phyloP scores from a whole-genome alignment of 23 tunicate genomes.

The Ciona savignyi region DNA sequence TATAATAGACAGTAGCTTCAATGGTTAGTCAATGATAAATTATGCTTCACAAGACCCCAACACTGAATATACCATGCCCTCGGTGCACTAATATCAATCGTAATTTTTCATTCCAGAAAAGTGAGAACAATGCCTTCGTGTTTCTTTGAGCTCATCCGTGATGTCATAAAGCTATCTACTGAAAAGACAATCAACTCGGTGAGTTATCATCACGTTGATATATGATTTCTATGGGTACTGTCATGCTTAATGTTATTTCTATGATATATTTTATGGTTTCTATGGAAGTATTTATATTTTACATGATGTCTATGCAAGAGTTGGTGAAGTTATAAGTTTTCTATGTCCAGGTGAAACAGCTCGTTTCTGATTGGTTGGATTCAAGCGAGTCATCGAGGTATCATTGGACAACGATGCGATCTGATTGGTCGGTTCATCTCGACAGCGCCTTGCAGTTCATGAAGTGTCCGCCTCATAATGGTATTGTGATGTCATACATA shows the following conservation, averaged over 20 bases:
- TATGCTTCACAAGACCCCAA: no score
- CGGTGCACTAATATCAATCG: no score
- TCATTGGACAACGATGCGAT: conserved; percentile 33
- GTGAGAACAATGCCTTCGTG: conserved; percentile 29
- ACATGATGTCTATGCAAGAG: background rate
- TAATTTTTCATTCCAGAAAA: no score
- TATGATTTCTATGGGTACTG: no score
- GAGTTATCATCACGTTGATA: no score
- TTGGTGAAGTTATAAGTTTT: background rate
- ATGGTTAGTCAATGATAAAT: no score
- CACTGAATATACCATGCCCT: no score
- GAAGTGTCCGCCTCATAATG: background rate
- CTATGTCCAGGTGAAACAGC: conserved; percentile 14
- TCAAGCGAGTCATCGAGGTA: conserved; percentile 46
- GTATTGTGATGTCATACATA: no score
- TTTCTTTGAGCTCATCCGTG: conserved; percentile 33
- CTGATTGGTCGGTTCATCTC: conserved; percentile 19
- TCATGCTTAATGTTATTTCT: no score
- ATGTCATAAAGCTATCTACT: conserved; percentile 22
- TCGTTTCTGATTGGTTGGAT: conserved; percentile 43
- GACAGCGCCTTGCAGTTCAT: conserved; percentile 21
- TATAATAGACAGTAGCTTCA: no score
- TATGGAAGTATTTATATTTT: no score
- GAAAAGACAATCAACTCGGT: conserved; percentile 24
- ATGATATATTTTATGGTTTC: no score